Evolutionary conservation across 1,140 invertebrate genomes (phyloP).

Genomic region (Nymphalis io): DNA sequence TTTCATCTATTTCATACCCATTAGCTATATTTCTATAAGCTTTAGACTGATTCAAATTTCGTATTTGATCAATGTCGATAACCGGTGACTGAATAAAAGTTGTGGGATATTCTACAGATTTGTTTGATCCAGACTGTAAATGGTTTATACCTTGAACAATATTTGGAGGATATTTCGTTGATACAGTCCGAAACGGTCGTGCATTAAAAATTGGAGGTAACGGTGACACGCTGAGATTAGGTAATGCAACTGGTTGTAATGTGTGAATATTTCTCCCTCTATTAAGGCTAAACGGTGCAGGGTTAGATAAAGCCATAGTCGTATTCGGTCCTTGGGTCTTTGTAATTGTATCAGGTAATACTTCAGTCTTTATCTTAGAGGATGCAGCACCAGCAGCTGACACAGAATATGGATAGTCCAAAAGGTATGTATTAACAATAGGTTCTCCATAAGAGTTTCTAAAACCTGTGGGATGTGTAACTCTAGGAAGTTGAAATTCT

Average conservation of each 20-base stretch:
- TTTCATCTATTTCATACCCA: conserved; percentile 58
- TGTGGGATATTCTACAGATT: conserved; percentile 84
- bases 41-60: conserved; percentile 61
- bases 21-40: conserved; percentile 66
- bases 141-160: conserved; percentile 49
- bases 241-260: conserved; percentile 79
- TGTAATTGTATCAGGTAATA: conserved; percentile 47
- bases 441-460: conserved; percentile 73
- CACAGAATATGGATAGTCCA: conserved; percentile 61
- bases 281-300: conserved; percentile 70
- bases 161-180: conserved; percentile 42
- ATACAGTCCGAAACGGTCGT: conserved; percentile 74
- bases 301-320: conserved; percentile 62
- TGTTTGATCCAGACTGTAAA: conserved; percentile 49
- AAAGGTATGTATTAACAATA: conserved; percentile 56
- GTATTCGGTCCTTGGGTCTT: conserved; percentile 46
- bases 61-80: conserved; percentile 80
- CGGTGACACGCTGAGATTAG: conserved; percentile 79
- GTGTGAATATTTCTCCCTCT: conserved; percentile 74
- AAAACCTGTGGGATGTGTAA: conserved; percentile 58
- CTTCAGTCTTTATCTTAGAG: conserved; percentile 65
- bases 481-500: conserved; percentile 64
- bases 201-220: conserved; percentile 82
- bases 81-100: conserved; percentile 83
- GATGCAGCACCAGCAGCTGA: conserved; percentile 69